These are phyloP conservation scores for Euplagia quadripunctaria DNA, from an alignment of 2,888 invertebrate genomes.

Conservation along the genomic window DNA sequence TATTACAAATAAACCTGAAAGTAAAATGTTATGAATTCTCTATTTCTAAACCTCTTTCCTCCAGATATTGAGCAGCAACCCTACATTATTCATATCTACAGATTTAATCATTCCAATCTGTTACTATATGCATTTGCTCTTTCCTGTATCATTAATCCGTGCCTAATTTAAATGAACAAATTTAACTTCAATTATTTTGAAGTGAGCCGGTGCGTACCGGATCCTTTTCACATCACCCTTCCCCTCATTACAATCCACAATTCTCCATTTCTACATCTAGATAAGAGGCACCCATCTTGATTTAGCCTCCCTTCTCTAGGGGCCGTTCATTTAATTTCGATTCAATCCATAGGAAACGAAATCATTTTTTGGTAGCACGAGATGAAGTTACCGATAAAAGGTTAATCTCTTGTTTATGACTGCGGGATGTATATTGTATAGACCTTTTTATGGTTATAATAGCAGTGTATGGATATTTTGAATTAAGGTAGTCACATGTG, in stretches of 20 bases:
- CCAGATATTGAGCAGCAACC: conserved; percentile 16
- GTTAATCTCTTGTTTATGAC: conserved; percentile 75
- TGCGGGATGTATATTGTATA: conserved; percentile 64
- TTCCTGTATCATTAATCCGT: conserved; percentile 65
- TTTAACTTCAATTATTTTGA: conserved; percentile 87
- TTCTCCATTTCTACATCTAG: conserved; percentile 83
- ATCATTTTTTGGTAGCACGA: conserved; percentile 80
- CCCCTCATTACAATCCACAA: conserved; percentile 84
- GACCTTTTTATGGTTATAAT: conserved; percentile 50
- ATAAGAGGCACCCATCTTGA: conserved; percentile 82
- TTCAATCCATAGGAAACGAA: conserved; percentile 82
- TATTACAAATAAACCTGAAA: conserved; percentile 27
- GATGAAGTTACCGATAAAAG: conserved; percentile 79
- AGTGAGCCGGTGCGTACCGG: conserved; percentile 79
- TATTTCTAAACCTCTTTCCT: background rate
- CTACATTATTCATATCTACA: conserved; percentile 45
- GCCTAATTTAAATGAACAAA: conserved; percentile 84
- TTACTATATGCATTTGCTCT: conserved; percentile 51
- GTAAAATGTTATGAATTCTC: background rate
- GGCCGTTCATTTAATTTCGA: conserved; percentile 83
- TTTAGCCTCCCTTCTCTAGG: conserved; percentile 75
- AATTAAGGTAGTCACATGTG: conserved; percentile 37
- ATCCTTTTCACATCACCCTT: conserved; percentile 84
- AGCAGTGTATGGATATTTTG: conserved; percentile 45
- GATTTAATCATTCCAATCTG: conserved; percentile 52